Evolutionary conservation across 1,140 invertebrate genomes (phyloP).

Genomic region (Scaptodrosophila lebanonensis): DNA sequence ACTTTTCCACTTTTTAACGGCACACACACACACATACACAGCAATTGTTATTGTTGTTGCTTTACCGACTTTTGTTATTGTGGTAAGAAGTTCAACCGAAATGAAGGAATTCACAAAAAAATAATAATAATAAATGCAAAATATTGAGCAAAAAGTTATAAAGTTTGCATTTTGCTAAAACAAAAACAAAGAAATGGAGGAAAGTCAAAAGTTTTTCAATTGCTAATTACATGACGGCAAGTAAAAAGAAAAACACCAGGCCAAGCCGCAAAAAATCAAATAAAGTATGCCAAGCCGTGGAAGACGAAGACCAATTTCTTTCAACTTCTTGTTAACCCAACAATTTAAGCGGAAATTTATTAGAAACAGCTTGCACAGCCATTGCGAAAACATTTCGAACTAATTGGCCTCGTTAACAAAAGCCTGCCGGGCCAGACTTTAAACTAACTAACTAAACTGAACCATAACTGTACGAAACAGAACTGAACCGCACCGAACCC

Average conservation of each 20-base stretch:
- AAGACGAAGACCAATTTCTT: background rate
- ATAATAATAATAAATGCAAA: slow-evolving; percentile 43
- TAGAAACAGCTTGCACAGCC: slow-evolving; percentile 51
- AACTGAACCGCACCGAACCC: slow-evolving; percentile 7
- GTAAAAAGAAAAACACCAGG: background rate
- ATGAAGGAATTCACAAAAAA: no score
- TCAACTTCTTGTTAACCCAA: slow-evolving; percentile 49
- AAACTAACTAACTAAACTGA: slow-evolving; percentile 60
- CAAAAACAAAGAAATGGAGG: background rate
- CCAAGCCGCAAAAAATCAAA: background rate
- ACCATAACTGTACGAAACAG: slow-evolving; percentile 35
- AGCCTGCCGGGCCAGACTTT: slow-evolving; percentile 40
- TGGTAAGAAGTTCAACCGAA: no score
- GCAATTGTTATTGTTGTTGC: no score
- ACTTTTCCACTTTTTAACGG: slow-evolving; percentile 61
- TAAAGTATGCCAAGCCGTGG: no score
- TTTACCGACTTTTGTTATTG: no score
- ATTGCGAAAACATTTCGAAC: slow-evolving; percentile 37
- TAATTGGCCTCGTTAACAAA: slow-evolving; percentile 71
- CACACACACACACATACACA: background rate
- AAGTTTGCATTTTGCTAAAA: background rate
- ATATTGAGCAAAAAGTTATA: slow-evolving; percentile 30
- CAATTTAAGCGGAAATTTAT: slow-evolving; percentile 73
- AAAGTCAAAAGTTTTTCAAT: slow-evolving; percentile 47
- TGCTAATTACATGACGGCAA: slow-evolving; percentile 57